Conservation (phyloP, 2,888 invertebrate genomes). For the Agrotis puta region DNA sequence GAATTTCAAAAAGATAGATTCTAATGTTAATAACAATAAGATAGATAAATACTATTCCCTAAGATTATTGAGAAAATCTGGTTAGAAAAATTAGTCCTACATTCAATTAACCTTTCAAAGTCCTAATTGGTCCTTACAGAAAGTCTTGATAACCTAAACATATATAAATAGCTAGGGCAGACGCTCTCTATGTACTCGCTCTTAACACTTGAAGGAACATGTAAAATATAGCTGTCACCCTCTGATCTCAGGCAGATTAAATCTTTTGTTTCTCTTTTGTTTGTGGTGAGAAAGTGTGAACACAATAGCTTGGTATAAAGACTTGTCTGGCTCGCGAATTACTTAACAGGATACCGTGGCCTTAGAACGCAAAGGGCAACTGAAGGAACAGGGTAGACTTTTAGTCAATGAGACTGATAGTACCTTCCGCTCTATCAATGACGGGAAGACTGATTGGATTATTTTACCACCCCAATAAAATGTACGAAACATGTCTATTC, state of each 20-base stretch:
- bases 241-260: background rate
- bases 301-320: background rate
- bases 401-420: too few relatives aligned
- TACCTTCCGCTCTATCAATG: too few relatives aligned
- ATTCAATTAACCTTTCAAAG: slow-evolving; percentile 19
- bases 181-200: slow-evolving; percentile 6
- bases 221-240: background rate
- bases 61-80: background rate
- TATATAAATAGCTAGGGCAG: slow-evolving; percentile 22
- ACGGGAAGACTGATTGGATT: too few relatives aligned
- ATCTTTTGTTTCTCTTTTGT: slow-evolving; percentile 1
- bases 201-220: slow-evolving; percentile 15
- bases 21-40: too few relatives aligned
- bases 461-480: too few relatives aligned
- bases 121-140: background rate
- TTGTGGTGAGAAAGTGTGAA: background rate
- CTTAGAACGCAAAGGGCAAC: too few relatives aligned
- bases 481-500: too few relatives aligned
- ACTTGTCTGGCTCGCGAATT: background rate
- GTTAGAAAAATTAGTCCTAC: background rate
- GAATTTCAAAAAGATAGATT: too few relatives aligned
- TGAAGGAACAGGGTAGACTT: too few relatives aligned
- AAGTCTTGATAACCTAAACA: slow-evolving; percentile 6
- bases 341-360: too few relatives aligned
- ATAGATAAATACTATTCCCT: too few relatives aligned